Evolutionary conservation across 2,888 invertebrate genomes (phyloP), one percentile per base, ranked within the genome.

Genomic region (Hetaerina titia): DNA sequence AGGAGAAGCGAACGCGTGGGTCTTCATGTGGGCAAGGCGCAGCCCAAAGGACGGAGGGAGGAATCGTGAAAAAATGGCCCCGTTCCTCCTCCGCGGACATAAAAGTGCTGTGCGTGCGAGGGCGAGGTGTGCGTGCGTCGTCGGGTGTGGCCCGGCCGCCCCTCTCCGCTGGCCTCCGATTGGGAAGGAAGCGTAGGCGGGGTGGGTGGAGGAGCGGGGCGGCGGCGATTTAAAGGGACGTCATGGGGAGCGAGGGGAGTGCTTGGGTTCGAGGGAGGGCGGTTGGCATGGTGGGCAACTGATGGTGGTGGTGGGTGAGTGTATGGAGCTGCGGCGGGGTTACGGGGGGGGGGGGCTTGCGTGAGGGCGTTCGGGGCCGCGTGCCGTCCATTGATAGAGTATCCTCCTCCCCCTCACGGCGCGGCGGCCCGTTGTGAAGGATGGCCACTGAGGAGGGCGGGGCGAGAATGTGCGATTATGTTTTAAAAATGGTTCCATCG

Each of bases 401-500:
- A 89, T 89, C 22, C 58, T 58, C 22, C 58, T 58, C 58, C 89
- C 89, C 58, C 57, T 89, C n/a, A 11, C n/a, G 19, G 89, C 13
- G 15, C n/a, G 19, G 89, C 13, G n/a, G 57, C 57, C 58, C 89
- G 19, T 89, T 89, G 89, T 89, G 56, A 4, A 45, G 69, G 89
- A 89, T 88, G 58, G 89, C 22, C 57, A 57, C 22, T 13, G 88
- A 56, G 31, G 19, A 58, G 56, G 17, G 89, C 9, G 89, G 57
- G 22, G 11, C 19, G 15, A 22, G 88, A 88, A 45, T 4, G 88
- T 15, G 88, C 45, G 22, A 17, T 7, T 89, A 58, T 58, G 57
- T 57, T 89, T 89, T 89, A 89, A 89, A 89, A 13, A 89, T 89
- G 89, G 89, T 57, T 57, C n/a, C 56, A n/a, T 13, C 81, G 13